Evolutionary conservation across 2,888 invertebrate genomes (phyloP), one percentile per base, ranked within the genome.

Genomic region (Pyralis farinalis): DNA sequence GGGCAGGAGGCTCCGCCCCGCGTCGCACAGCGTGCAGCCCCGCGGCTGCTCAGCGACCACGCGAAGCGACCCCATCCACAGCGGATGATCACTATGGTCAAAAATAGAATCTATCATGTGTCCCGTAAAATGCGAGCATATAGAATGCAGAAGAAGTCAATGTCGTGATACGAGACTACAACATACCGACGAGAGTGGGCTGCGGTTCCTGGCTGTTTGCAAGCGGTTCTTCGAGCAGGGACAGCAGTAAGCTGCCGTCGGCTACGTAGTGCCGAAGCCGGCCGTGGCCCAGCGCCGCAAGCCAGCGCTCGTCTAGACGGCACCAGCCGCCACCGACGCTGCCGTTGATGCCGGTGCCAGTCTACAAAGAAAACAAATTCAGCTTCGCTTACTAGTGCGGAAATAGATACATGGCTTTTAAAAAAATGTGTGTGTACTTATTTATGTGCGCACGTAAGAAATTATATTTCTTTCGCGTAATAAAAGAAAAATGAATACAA

Each of bases 11-110:
- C 69, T 11, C 65, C 72, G 1, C 36, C 93, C 82, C 95, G 94
- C 1, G 93, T 93, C 61, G 96, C 94, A 65, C 94, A 93, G 28
- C 97, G 91, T 0, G 98, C 97, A 44, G 97, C 90, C 71, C 98
- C 97, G 28, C 98, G 91, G 40, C 96, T 85, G 64, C 95, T 94
- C 91, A 97, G 92, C 6, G 96, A 96, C 98, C 98, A 99, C 11
- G 97, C 97, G 86, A 97, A 96, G 3, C 98, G 93, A 0, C 98
- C 98, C 87, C 97, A 98, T 0, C 97, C 96, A 42, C 97, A 96
- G 1, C 98, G 92, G 47, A 98, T 94, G 39, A 99, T 90, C 38
- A 97, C 94, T 70, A 93, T n/a, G n/a, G n/a, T n/a, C n/a, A n/a
- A n/a, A n/a, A n/a, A n/a, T n/a, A n/a, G n/a, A n/a, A n/a, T n/a